Evolutionary conservation across 2,113 vertebrate species (phyloP), one percentile per base, ranked within the genome.

Genomic region (Chrysemys picta): DNA sequence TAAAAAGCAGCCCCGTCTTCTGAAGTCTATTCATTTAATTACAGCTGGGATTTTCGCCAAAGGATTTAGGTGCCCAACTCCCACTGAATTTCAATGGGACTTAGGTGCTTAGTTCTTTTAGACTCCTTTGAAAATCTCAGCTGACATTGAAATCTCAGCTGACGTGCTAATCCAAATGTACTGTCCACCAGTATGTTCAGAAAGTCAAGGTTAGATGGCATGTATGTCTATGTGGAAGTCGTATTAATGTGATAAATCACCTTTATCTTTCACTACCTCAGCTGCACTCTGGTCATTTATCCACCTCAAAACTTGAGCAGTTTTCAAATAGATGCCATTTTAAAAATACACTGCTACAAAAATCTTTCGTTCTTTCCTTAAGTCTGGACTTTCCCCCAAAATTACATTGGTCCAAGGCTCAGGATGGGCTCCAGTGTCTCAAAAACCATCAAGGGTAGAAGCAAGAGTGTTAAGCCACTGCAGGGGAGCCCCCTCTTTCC

Each of bases 301-400:
- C 11, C 24, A 25, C 24, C 42, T 25, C 72, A 76, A 45, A 75
- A 42, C 42, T 76, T 22, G 38, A 76, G 38, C 21, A 76, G 11
- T 45, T 76, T 76, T 76, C 42, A 45, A 76, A 76, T 76, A 76
- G 72, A 76, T 25, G 42, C 19, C 5, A 4, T 75, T 38, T 42
- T 42, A 87, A 83, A 81, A n/a, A 0, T 0, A 2, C 4, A 62
- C 38, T 1, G 17, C 80, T 16, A 35, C 19, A 47, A 56, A 57
- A 35, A 65, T 65, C 2, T 62, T 47, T 6, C 13, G 1, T 11
- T 82, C 9, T 81, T 86, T 82, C 53, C 85, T 10, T 1, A 57
- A 38, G 4, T 8, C 3, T 62, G n/a, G 22, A 45, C 1, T 79
- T 91, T 62, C 75, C 3, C 76, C 17, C 78, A n/a, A 78, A 75